phyloP scores from a whole-genome alignment of 1,140 invertebrate genomes.

The Samia ricini region DNA sequence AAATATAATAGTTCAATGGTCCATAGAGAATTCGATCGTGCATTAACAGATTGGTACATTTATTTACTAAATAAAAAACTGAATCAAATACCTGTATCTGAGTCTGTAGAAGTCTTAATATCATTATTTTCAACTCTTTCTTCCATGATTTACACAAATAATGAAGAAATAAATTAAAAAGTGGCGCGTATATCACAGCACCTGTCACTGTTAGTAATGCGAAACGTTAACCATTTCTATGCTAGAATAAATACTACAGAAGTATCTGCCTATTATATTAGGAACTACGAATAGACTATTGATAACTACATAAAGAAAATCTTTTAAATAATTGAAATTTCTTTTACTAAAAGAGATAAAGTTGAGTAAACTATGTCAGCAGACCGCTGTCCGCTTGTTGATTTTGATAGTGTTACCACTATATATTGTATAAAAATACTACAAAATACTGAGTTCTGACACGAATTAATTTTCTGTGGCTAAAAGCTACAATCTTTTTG shows the following conservation, averaged over 20 bases:
- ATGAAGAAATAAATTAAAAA: conserved; percentile 38
- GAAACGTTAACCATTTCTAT: conserved; percentile 38
- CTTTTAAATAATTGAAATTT: conserved; percentile 19
- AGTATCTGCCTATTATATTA: not conserved
- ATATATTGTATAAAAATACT: not conserved
- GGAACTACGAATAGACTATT: not conserved
- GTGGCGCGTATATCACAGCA: conserved; percentile 60
- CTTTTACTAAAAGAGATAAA: conserved; percentile 41
- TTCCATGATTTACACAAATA: conserved; percentile 42
- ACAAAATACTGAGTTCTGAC: no score
- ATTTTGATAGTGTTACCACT: conserved; percentile 54
- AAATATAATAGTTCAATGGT: not conserved
- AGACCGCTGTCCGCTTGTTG: conserved; percentile 57
- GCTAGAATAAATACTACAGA: conserved; percentile 12
- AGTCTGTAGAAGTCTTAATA: conserved; percentile 27
- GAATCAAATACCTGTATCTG: conserved; percentile 22
- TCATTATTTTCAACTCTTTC: conserved; percentile 34
- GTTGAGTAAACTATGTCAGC: not conserved
- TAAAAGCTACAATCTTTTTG: no score
- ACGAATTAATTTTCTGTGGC: no score
- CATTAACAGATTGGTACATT: not conserved
- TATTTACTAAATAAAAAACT: conserved; percentile 6
- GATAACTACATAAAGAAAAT: conserved; percentile 15
- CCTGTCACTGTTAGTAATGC: conserved; percentile 51
- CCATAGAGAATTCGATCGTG: not conserved